Conservation (phyloP, 2,888 invertebrate species). For the Conus canariensis region DNA sequence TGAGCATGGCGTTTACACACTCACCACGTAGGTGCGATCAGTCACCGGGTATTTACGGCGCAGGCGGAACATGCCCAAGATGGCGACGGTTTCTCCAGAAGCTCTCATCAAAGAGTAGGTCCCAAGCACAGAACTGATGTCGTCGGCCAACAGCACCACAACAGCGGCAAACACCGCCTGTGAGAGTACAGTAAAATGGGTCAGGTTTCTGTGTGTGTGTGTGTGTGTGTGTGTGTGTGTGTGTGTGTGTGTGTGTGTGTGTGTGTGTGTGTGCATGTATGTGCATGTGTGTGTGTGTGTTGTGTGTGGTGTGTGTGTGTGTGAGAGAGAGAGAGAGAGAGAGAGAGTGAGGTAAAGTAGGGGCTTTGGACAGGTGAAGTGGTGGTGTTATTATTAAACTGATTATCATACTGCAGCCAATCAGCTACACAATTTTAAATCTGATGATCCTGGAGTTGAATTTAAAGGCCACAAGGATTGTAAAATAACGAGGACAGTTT, state of each 20-base stretch:
- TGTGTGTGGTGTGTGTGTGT: not conserved
- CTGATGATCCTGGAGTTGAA: too few relatives aligned
- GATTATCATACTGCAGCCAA: too few relatives aligned
- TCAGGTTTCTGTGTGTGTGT: not conserved
- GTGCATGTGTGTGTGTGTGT: not conserved
- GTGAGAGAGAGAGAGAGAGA: too few relatives aligned
- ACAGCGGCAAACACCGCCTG: conserved; percentile 36
- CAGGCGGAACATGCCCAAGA: conserved; percentile 45
- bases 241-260: not conserved
- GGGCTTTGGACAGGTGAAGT: too few relatives aligned
- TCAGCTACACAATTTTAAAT: too few relatives aligned
- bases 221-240: not conserved
- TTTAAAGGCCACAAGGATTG: too few relatives aligned
- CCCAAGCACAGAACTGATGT: conserved; percentile 44
- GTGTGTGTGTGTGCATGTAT: not conserved
- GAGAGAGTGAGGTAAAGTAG: too few relatives aligned
- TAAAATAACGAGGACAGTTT: too few relatives aligned
- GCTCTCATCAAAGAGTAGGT: conserved; percentile 44
- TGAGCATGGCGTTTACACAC: too few relatives aligned
- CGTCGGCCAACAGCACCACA: conserved; percentile 26
- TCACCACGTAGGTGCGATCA: conserved; percentile 42
- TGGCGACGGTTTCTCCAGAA: conserved; percentile 41
- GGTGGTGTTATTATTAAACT: too few relatives aligned
- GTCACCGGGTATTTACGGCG: conserved; percentile 37
- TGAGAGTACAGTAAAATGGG: not conserved